A percentile compares a stretch with the other conserved stretches of the same genome.
Conservation (phyloP, 2,888 invertebrate genomes). For the Drosophila suboccidentalis region DNA sequence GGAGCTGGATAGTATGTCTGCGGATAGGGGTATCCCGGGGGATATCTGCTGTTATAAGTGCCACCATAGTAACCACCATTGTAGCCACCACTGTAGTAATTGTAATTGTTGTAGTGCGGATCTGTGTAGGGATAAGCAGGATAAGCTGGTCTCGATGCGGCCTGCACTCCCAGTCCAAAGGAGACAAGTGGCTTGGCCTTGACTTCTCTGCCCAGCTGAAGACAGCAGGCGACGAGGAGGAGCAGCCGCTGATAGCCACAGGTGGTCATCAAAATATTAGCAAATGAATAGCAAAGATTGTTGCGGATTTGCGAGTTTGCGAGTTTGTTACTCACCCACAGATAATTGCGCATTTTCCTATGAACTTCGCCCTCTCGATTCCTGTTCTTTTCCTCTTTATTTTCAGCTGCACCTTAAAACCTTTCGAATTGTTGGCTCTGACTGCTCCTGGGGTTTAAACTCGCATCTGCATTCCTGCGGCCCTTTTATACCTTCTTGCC, state of each 20-base stretch:
- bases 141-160: slow-evolving; percentile 28
- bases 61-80: slow-evolving; percentile 23
- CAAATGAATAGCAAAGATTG: slow-evolving; percentile 14
- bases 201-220: slow-evolving; percentile 20
- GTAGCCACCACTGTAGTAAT: slow-evolving; percentile 39
- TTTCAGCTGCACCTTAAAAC: not conserved
- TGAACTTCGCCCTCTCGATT: slow-evolving; percentile 4
- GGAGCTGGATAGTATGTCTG: slow-evolving; percentile 11
- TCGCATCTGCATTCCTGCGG: slow-evolving; percentile 17
- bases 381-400: not conserved
- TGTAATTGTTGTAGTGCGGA: slow-evolving; percentile 55
- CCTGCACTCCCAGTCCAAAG: slow-evolving; percentile 56
- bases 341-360: slow-evolving; percentile 57
- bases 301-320: not conserved
- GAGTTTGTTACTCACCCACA: slow-evolving; percentile 41
- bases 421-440: not conserved
- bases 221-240: slow-evolving; percentile 34
- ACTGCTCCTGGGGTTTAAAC: slow-evolving; percentile 26
- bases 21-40: slow-evolving; percentile 15
- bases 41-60: slow-evolving; percentile 32
- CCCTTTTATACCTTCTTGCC: slow-evolving; percentile 58
- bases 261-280: slow-evolving; percentile 18
- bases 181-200: slow-evolving; percentile 65
- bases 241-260: slow-evolving; percentile 39
- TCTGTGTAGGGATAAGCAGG: slow-evolving; percentile 17